Evolutionary conservation across 2,888 invertebrate species (phyloP), one percentile per base, ranked within the genome.

Genomic region (Cacoxenus indagator): DNA sequence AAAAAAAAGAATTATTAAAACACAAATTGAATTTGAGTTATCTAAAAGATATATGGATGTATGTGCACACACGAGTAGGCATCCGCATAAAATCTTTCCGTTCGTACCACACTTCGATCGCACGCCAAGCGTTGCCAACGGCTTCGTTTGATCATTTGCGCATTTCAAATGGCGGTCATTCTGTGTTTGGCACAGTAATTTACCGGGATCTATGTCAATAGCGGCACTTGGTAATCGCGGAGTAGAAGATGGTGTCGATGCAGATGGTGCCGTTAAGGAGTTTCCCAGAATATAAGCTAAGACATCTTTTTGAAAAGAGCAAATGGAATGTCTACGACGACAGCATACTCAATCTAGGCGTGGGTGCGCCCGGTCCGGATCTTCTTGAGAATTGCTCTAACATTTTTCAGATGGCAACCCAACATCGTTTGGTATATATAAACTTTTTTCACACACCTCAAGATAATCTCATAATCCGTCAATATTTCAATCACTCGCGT

Each of bases 291-390:
- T 71, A 67, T 2, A 77, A 66, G 54, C 72, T 82, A 0, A 87
- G 89, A 59, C 90, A 91, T 76, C 85, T 90, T 14, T 90, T 90
- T 70, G 90, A 90, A 71, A 87, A 87, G 0, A 76, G 84, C 54
- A 78, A 85, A 1, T 76, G 85, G 64, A 90, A 91, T 83, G 90
- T 90, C 22, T 91, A 91, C 71, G 84, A 89, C 3, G 74, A 85
- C 4, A 81, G 83, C 17, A 72, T 88, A 4, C 81, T 87, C 2
- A 90, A 90, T 75, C 83, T 91, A 26, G 89, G 90, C 1, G 90
- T 90, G 0, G 91, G 91, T 8, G 89, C 90, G 8, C 91, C 90
- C 1, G 90, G 91, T 0, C 89, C 90, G 1, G 90, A 90, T 76
- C 77, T 90, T 4, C 85, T 91, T 2, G 80, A 87, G 69, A 77